phyloP scores from a whole-genome alignment of 64 coral and sea anemone species.

The Montipora sp. region DNA sequence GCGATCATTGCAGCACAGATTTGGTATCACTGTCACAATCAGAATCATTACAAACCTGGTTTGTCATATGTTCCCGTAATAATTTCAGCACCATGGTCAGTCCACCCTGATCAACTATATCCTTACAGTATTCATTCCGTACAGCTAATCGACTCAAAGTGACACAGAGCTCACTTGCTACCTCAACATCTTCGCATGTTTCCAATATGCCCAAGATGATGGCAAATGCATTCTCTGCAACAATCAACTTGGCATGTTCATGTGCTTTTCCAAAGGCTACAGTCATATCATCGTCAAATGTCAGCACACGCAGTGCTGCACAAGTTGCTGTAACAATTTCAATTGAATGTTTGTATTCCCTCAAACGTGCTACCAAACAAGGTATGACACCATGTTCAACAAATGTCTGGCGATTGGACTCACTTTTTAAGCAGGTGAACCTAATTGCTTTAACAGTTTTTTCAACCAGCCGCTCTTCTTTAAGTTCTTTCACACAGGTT shows the following conservation, averaged over 20 bases:
- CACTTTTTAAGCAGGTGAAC: conserved; percentile 74
- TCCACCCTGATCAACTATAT: conserved; percentile 88
- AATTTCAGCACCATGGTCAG: conserved; percentile 74
- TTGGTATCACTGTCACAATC: background rate
- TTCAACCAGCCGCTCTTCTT: conserved; percentile 22
- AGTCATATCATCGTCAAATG: conserved; percentile 96
- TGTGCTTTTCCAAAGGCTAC: conserved; percentile 92
- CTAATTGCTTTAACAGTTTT: conserved; percentile 61
- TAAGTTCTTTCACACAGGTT: conserved; percentile 71
- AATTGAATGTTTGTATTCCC: conserved; percentile 41
- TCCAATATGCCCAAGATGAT: conserved; percentile 71
- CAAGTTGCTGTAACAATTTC: conserved; percentile 74
- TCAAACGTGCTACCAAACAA: conserved; percentile 67
- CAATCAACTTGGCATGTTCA: conserved; percentile 89
- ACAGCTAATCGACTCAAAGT: conserved; percentile 84
- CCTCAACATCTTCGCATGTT: conserved; percentile 17
- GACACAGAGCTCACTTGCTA: conserved; percentile 77
- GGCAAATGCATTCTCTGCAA: conserved; percentile 77
- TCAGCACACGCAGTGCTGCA: conserved; percentile 71
- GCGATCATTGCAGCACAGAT: no score
- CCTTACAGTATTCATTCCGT: conserved; percentile 89
- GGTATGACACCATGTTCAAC: conserved; percentile 76
- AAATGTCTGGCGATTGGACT: conserved; percentile 89
- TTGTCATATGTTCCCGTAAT: conserved; percentile 65
- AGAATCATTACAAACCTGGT: conserved; percentile 65